Base-by-base conservation (phyloP, 2,888 invertebrate species). In the Gymnosoma rotundatum region DNA sequence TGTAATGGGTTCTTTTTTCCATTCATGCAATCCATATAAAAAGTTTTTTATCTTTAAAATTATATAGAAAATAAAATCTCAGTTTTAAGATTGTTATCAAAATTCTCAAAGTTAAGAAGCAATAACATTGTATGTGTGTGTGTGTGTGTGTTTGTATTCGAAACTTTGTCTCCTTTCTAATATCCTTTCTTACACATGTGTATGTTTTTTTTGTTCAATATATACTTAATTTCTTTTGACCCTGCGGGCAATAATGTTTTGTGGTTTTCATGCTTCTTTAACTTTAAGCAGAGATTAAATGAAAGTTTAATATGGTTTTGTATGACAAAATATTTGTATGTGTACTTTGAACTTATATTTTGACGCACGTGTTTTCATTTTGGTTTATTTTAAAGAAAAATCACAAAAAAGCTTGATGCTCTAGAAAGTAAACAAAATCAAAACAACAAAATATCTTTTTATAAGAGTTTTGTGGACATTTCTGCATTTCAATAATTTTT, bases 151-250 rank as follows among this genome's bases (percentile, higher is more conserved):
- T 48, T 1, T 8, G 18, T 52, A 52, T 25, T 21, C 32, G 1
- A 0, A 67, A 52, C 20, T 6, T 18, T 50, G 14, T 20, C 9
- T 52, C 52, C 16, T 4, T 7, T 18, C 20, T 67, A 18, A 18
- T 52, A 25, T 38, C 14, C 66, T 52, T 14, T 52, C 18, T 25
- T 14, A 52, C 14, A 52, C 20, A 50, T 21, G 38, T 21, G 50
- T 20, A 10, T 61, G 54, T 48, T 21, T 20, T 5, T 20, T 18
- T 20, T 45, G 64, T 75, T 5, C 0, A 1, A 16, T 32, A 48
- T 18, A 21, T 7, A 66, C 25, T 21, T 61, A 12, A 75, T 58
- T 56, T 50, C 8, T 16, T n/a, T 66, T 66, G 48, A 66, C 66
- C 66, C 66, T 50, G 4, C n/a, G n/a, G 48, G n/a, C 8, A 54